A percentile compares a stretch with the other conserved stretches of the same genome.
These are phyloP conservation scores for Aromia moschata DNA, from an alignment of 2,888 invertebrate species.

Conservation along the genomic window DNA sequence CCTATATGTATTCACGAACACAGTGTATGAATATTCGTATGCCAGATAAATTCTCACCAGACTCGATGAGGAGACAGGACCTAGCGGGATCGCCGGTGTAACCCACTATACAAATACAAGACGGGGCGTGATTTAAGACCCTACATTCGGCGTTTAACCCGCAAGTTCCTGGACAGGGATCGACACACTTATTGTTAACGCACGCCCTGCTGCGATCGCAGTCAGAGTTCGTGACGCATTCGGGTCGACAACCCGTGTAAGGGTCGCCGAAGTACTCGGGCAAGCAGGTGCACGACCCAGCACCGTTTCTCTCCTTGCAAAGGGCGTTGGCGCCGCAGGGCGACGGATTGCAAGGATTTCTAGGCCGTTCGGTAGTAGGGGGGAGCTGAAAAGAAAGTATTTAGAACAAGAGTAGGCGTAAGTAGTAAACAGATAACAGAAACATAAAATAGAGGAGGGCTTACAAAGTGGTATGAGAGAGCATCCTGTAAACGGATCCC, in stretches of 20 bases:
- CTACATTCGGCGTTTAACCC: slow-evolving; percentile 69
- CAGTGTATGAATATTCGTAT: too few relatives aligned
- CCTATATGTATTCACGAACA: too few relatives aligned
- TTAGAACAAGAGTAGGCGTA: slow-evolving; percentile 24
- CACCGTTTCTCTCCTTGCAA: slow-evolving; percentile 71
- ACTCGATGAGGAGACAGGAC: slow-evolving; percentile 60
- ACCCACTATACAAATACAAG: slow-evolving; percentile 70
- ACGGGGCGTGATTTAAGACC: slow-evolving; percentile 74
- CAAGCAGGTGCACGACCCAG: slow-evolving; percentile 72
- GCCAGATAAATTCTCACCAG: slow-evolving; percentile 61
- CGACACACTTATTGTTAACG: slow-evolving; percentile 72
- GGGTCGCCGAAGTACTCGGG: slow-evolving; percentile 74
- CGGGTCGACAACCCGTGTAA: slow-evolving; percentile 73
- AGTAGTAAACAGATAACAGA: slow-evolving; percentile 13
- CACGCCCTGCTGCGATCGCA: slow-evolving; percentile 73
- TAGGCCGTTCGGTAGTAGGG: slow-evolving; percentile 62
- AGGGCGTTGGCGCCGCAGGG: slow-evolving; percentile 76
- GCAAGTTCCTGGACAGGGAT: slow-evolving; percentile 70
- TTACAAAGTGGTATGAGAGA: slow-evolving; percentile 68
- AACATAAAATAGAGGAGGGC: slow-evolving; percentile 48
- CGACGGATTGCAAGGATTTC: slow-evolving; percentile 70
- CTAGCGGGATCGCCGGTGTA: slow-evolving; percentile 71
- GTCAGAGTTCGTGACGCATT: slow-evolving; percentile 74
- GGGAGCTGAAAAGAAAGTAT: slow-evolving; percentile 59
- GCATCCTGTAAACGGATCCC: slow-evolving; percentile 73